Conservation (phyloP, 2,888 invertebrate genomes). For the Caradrina kadenii region DNA sequence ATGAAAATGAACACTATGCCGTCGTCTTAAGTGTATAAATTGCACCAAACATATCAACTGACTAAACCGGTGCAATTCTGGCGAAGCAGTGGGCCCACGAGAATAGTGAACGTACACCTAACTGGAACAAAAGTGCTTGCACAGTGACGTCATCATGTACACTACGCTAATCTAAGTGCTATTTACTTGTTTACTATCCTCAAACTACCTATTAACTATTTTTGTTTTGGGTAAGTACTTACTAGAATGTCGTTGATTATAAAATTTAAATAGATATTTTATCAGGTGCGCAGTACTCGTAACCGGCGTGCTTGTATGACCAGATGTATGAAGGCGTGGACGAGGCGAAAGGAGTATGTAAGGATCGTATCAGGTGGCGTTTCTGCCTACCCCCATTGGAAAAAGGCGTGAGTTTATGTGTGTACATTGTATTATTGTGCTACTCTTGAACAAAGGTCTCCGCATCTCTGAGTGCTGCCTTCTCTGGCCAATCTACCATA, state of each 20-base stretch:
- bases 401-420: too few relatives aligned
- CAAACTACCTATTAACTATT: background rate
- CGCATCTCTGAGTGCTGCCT: too few relatives aligned
- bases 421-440: too few relatives aligned
- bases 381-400: too few relatives aligned
- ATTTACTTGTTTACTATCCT: conserved; percentile 17
- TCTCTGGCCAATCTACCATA: too few relatives aligned
- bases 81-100: conserved; percentile 30
- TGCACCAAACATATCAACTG: conserved; percentile 36
- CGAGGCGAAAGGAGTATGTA: too few relatives aligned
- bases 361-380: too few relatives aligned
- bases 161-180: conserved; percentile 16
- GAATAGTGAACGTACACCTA: conserved; percentile 13
- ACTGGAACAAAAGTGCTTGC: conserved; percentile 29
- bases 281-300: too few relatives aligned
- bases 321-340: too few relatives aligned
- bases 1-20: background rate
- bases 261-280: too few relatives aligned
- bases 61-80: conserved; percentile 54
- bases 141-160: conserved; percentile 49
- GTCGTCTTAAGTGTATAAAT: conserved; percentile 21
- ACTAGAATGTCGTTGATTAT: background rate
- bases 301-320: too few relatives aligned
- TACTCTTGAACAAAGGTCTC: too few relatives aligned
- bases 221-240: background rate